phyloP scores from a whole-genome alignment of 2,797 vertebrate genomes.

The Pseudochirops cupreus region DNA sequence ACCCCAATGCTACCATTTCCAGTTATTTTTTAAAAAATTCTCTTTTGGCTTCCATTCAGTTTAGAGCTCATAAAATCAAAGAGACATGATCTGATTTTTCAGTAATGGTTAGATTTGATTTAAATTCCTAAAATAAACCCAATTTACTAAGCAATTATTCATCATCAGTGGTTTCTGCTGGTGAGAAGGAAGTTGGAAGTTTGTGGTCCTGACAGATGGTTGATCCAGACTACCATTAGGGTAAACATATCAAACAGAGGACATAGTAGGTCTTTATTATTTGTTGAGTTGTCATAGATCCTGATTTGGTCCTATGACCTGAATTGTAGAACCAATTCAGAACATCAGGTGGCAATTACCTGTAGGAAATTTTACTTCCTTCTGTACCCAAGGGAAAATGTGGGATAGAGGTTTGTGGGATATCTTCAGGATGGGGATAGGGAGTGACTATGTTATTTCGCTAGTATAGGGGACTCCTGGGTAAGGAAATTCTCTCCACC shows the following conservation, averaged over 20 bases:
- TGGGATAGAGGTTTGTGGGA: not conserved
- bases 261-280: not conserved
- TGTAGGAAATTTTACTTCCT: not conserved
- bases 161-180: not conserved
- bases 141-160: not conserved
- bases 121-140: not conserved
- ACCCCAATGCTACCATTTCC: not conserved
- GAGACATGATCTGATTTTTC: constrained; percentile 21
- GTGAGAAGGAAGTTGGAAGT: not conserved
- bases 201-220: not conserved
- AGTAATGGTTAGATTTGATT: constrained; percentile 32
- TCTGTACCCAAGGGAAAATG: not conserved
- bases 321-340: not conserved
- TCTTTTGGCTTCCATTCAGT: constrained; percentile 40
- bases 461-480: not conserved
- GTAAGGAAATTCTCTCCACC: not conserved
- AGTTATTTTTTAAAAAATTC: not conserved
- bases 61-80: not conserved
- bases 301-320: not conserved
- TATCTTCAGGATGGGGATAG: not conserved
- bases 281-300: not conserved
- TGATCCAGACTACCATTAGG: not conserved
- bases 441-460: not conserved
- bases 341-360: not conserved
- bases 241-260: not conserved